phyloP scores from a whole-genome alignment of 2,113 vertebrate species.

The Cyphomyrus plagiostoma region DNA sequence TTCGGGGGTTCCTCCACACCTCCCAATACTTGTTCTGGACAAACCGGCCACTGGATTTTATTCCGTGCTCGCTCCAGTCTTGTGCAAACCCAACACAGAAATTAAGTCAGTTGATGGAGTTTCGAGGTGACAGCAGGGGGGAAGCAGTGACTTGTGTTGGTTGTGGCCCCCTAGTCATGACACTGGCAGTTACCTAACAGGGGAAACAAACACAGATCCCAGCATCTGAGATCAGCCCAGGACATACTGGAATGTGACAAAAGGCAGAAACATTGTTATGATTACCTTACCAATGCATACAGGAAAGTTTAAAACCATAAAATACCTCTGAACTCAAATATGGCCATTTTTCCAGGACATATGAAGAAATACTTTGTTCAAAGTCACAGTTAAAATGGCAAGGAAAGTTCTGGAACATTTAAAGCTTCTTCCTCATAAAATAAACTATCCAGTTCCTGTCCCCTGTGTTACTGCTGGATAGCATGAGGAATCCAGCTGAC shows the following conservation, averaged over 20 bases:
- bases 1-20: neutral
- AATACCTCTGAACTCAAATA: neutral
- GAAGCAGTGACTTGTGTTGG: neutral
- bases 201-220: neutral
- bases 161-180: neutral
- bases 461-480: neutral
- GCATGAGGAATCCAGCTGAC: neutral
- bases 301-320: neutral
- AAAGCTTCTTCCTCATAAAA: neutral
- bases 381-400: neutral
- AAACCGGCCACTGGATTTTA: neutral
- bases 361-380: neutral
- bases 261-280: neutral
- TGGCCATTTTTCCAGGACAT: neutral
- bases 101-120: neutral
- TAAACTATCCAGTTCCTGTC: neutral
- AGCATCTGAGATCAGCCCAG: neutral
- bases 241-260: neutral
- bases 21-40: neutral
- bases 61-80: neutral
- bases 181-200: conserved; percentile 3
- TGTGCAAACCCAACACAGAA: neutral
- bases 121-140: neutral
- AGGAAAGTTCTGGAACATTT: neutral
- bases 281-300: neutral